These are phyloP conservation scores for Myotis lucifugus DNA, from an alignment of 2,113 vertebrate genomes.

Conservation along the genomic window DNA sequence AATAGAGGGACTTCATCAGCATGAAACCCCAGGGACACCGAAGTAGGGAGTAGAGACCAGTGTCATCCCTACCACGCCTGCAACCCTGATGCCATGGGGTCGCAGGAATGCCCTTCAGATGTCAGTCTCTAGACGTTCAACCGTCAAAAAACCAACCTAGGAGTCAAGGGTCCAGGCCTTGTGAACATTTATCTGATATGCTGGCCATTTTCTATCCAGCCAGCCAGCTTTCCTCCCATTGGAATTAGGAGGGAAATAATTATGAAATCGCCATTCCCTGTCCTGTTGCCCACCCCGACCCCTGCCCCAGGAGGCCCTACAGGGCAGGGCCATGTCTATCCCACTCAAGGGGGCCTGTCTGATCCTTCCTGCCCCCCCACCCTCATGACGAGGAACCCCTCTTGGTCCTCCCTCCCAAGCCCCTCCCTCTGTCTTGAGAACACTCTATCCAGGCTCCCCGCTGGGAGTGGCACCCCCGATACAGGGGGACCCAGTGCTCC, in stretches of 20 bases:
- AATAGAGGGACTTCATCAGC: not conserved
- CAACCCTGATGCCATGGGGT: not conserved
- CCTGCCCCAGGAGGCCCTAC: too few species aligned
- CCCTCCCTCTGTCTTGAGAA: not conserved
- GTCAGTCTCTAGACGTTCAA: not conserved
- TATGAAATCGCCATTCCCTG: not conserved
- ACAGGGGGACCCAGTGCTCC: not conserved
- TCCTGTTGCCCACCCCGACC: not conserved
- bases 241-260: not conserved
- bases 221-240: not conserved
- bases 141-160: not conserved
- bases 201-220: not conserved
- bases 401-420: not conserved
- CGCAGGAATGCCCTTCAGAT: not conserved
- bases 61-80: not conserved
- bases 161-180: not conserved
- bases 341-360: not conserved
- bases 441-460: not conserved
- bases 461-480: not conserved
- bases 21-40: not conserved
- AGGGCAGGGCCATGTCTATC: not conserved
- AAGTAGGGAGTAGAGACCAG: not conserved
- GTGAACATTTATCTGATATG: not conserved
- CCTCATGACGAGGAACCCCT: not conserved
- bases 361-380: rapidly evolving